Conservation (phyloP, 64 coral and sea anemone genomes). For the Hydrozoanthus tunicans region DNA sequence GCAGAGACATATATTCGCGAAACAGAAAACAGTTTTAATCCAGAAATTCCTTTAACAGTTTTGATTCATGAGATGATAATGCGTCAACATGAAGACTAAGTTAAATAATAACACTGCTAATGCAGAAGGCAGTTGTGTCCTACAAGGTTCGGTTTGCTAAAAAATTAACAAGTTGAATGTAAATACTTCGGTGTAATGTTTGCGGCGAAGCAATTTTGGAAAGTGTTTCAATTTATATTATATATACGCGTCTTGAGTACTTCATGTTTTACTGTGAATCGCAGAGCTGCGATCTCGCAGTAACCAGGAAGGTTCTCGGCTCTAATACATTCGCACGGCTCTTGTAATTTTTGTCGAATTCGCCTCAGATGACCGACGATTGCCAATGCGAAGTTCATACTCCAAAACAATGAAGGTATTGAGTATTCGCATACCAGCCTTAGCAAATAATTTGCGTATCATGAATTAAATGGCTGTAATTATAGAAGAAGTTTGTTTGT, state of each 20-base stretch:
- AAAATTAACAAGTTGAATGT: conserved; percentile 18
- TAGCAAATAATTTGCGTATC: conserved; percentile 31
- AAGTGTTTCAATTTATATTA: conserved; percentile 22
- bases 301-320: not conserved
- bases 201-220: not conserved
- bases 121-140: not conserved
- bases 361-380: not conserved
- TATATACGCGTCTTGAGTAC: not conserved
- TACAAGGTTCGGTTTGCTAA: not conserved
- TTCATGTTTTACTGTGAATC: not conserved
- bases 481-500: conserved; percentile 1
- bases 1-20: not conserved
- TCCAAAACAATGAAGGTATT: not conserved
- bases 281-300: not conserved
- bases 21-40: not conserved
- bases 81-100: not conserved
- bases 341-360: conserved; percentile 14
- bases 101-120: not conserved
- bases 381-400: not conserved
- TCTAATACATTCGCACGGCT: not conserved
- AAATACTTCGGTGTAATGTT: not conserved
- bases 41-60: not conserved
- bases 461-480: not conserved
- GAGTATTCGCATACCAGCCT: not conserved
- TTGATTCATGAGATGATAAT: not conserved